phyloP scores from a whole-genome alignment of 2,888 invertebrate genomes.

The Drosophila subquinaria region DNA sequence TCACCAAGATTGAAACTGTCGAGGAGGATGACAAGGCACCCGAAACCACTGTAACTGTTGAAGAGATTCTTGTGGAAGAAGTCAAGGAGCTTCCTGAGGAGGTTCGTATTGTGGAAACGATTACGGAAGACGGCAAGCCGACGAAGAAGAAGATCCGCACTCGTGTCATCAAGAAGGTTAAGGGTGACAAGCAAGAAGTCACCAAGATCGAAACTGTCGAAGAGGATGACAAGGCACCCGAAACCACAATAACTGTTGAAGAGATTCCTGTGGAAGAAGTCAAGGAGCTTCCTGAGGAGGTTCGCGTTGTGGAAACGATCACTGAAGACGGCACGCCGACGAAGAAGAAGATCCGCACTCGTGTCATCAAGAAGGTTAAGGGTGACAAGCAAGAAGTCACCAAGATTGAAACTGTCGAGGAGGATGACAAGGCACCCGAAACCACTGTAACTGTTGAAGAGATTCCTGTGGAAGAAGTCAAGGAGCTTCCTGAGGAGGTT shows the following conservation, averaged over 20 bases:
- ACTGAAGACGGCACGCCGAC: slow-evolving; percentile 34
- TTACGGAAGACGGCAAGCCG: slow-evolving; percentile 46
- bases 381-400: slow-evolving; percentile 50
- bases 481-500: slow-evolving; percentile 48
- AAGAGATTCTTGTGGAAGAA: slow-evolving; percentile 40
- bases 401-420: slow-evolving; percentile 45
- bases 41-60: slow-evolving; percentile 46
- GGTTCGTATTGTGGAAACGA: slow-evolving; percentile 42
- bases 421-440: slow-evolving; percentile 40
- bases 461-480: slow-evolving; percentile 35
- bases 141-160: slow-evolving; percentile 51
- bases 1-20: slow-evolving; percentile 53
- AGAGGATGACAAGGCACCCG: slow-evolving; percentile 38
- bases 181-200: slow-evolving; percentile 54
- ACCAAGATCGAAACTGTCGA: slow-evolving; percentile 51
- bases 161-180: slow-evolving; percentile 54
- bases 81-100: slow-evolving; percentile 46
- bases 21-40: slow-evolving; percentile 55
- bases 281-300: slow-evolving; percentile 36
- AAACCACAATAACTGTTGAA: slow-evolving; percentile 37
- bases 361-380: slow-evolving; percentile 44
- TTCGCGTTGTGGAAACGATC: slow-evolving; percentile 26
- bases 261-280: slow-evolving; percentile 29
- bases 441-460: slow-evolving; percentile 50
- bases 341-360: slow-evolving; percentile 45